Percentiles rank a stretch among this genome's conserved stretches.
Evolutionary conservation across 2,113 vertebrate genomes (phyloP).

Genomic region (Furnarius figulus): DNA sequence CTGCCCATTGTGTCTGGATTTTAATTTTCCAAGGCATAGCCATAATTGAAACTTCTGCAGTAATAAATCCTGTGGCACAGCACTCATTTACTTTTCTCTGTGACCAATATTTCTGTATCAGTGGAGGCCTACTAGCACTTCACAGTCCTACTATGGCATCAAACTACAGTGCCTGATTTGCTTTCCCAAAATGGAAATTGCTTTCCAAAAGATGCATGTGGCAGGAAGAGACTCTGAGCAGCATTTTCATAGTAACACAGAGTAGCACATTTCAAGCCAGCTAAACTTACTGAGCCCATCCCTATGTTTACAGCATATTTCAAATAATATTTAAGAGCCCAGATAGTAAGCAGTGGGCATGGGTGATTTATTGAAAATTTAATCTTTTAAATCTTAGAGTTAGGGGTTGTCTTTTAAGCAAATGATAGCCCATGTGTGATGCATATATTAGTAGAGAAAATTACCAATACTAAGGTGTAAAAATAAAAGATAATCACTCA

Average conservation of each 20-base stretch:
- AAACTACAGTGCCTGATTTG: not conserved
- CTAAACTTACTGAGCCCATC: slow-evolving; percentile 34
- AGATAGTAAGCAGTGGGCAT: not conserved
- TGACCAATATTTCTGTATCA: not conserved
- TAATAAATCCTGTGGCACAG: not conserved
- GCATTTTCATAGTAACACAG: slow-evolving; percentile 25
- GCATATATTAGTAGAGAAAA: not conserved
- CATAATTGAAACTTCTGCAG: not conserved
- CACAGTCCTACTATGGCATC: not conserved
- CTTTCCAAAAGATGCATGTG: not conserved
- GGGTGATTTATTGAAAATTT: slow-evolving; percentile 40
- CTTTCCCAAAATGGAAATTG: not conserved
- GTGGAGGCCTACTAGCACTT: not conserved
- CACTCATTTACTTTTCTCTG: not conserved
- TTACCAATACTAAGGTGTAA: slow-evolving; percentile 33
- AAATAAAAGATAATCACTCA: slow-evolving; percentile 5
- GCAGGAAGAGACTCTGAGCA: not conserved
- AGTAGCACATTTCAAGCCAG: slow-evolving; percentile 42
- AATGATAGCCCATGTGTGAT: not conserved
- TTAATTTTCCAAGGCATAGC: not conserved
- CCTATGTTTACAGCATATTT: slow-evolving; percentile 20
- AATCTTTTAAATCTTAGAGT: slow-evolving; percentile 8
- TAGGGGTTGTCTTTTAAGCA: slow-evolving; percentile 7
- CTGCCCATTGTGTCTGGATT: accelerated
- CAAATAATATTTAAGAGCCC: slow-evolving; percentile 20